phyloP scores from a whole-genome alignment of 2,797 vertebrate genomes.

The Kryptopterus vitreolus region DNA sequence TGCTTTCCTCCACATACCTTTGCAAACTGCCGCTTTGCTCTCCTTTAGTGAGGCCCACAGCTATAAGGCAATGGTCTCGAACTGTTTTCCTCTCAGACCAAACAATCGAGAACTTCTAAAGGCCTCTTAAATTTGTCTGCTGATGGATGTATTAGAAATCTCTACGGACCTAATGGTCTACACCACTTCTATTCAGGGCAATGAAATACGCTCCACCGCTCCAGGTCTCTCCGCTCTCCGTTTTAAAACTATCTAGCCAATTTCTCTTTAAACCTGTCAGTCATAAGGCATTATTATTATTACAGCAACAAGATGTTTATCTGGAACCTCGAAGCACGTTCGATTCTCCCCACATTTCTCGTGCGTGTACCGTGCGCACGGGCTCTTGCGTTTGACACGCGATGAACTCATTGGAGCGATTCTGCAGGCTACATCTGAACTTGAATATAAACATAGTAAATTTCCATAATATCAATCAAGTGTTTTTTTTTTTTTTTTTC shows the following conservation, averaged over 20 bases:
- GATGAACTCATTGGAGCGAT: slow-evolving; percentile 32
- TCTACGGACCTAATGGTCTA: slow-evolving; percentile 36
- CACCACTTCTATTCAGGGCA: neutral
- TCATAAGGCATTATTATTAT: slow-evolving; percentile 11
- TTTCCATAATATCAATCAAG: slow-evolving; percentile 32
- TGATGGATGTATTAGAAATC: slow-evolving; percentile 48
- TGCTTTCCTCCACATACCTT: slow-evolving; percentile 60
- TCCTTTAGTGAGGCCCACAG: slow-evolving; percentile 40
- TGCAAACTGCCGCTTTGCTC: slow-evolving; percentile 42
- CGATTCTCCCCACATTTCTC: neutral
- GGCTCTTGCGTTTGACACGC: slow-evolving; percentile 5
- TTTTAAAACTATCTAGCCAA: neutral
- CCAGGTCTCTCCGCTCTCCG: neutral
- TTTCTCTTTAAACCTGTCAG: neutral
- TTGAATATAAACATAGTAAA: slow-evolving; percentile 10
- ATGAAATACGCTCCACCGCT: slow-evolving; percentile 1
- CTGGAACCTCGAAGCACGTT: neutral
- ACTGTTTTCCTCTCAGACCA: slow-evolving; percentile 56
- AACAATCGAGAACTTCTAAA: slow-evolving; percentile 55
- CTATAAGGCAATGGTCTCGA: slow-evolving; percentile 47
- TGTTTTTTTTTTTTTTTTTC: slow-evolving; percentile 13
- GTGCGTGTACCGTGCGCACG: neutral
- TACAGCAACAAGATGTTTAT: slow-evolving; percentile 23
- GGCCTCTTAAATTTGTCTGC: slow-evolving; percentile 39
- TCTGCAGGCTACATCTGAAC: slow-evolving; percentile 10